Base-by-base conservation (phyloP, 2,113 vertebrate species). In the Cephalophus harveyi region DNA sequence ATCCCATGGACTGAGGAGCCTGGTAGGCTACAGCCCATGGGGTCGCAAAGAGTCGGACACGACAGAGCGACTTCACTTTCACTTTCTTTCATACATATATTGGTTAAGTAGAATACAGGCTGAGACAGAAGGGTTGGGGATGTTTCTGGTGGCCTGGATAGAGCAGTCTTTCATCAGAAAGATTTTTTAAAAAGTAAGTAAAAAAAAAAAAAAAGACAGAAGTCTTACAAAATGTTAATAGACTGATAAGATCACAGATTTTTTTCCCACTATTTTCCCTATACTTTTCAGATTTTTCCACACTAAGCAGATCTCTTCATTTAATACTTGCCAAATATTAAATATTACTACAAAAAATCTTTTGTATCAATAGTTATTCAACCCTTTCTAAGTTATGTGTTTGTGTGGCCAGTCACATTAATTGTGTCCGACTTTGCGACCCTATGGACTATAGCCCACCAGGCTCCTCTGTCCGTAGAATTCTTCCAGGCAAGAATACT, bases 181-280 rank as follows among this genome's bases (percentile, higher is more conserved):
- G 23, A 15, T 40, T 88, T 91, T 91, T 71, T 54, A 25, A 52
- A 46, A 48, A 48, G n/a, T n/a, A n/a, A n/a, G n/a, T n/a, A 46
- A 46, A 2, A 48, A 48, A 48, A 48, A 48, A 54, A 85, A 3
- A 78, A 7, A n/a, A 89, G 78, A 92, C 14, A 55, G 50, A 50
- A 92, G n/a, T 10, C 76, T 59, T 91, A 64, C 50, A 64, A 97
- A 88, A 43, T 57, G 46, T 76, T n/a, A 57, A 27, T 48, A 93
- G 28, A 30, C 15, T 84, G 40, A 64, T 91, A 21, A 88, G 27
- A 43, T 43, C 33, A 52, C 62, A 46, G n/a, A 15, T 28, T 10
- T 40, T 83, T 82, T 30, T 2, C 1, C 48, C 27, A 43, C n/a
- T 57, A 21, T 50, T 84, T 92, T 50, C 19, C 60, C 21, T 33